Conservation (phyloP, 2,888 invertebrate genomes). For the Lasius platythorax region DNA sequence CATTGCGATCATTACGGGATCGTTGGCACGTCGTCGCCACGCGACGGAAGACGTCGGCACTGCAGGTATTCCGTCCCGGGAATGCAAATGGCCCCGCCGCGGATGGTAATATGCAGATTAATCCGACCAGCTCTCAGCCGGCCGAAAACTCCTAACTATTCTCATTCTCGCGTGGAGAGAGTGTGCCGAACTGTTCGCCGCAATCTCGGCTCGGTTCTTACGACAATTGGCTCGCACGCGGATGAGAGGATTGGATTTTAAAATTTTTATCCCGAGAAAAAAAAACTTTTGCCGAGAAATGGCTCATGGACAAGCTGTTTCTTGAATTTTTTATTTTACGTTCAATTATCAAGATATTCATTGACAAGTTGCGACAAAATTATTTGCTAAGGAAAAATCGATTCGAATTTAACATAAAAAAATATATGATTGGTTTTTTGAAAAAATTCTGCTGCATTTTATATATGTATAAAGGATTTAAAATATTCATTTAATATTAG, state of each 20-base stretch:
- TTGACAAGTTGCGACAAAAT: neutral
- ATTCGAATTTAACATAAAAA: neutral
- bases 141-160: conserved; percentile 73
- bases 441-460: neutral
- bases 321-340: neutral
- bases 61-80: conserved; percentile 58
- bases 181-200: conserved; percentile 35
- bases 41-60: conserved; percentile 56
- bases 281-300: neutral
- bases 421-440: neutral
- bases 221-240: conserved; percentile 34
- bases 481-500: conserved; percentile 1
- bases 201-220: conserved; percentile 35
- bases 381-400: neutral
- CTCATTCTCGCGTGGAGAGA: conserved; percentile 44
- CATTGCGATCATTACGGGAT: conserved; percentile 56
- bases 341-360: conserved; percentile 3
- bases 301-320: neutral
- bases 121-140: conserved; percentile 62
- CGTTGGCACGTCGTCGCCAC: conserved; percentile 51
- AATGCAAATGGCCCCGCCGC: conserved; percentile 69
- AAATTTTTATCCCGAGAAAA: conserved; percentile 25
- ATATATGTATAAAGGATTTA: neutral
- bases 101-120: conserved; percentile 72
- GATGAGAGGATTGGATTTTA: conserved; percentile 39